These are phyloP conservation scores for Bradypodion pumilum DNA, from an alignment of 2,797 vertebrate genomes.

Conservation along the genomic window DNA sequence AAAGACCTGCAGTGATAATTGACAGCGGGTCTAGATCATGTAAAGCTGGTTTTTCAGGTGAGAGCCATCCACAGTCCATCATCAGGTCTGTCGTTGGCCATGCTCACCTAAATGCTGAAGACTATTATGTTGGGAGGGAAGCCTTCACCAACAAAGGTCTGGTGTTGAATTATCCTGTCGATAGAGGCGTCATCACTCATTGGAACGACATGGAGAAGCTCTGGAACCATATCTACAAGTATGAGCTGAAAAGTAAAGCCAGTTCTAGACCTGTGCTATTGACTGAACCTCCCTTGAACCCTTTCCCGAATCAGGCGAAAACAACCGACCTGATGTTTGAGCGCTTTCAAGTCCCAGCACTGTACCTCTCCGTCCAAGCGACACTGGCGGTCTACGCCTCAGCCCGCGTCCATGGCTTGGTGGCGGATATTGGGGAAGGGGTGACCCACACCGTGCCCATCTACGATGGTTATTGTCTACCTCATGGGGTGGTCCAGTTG, in stretches of 20 bases:
- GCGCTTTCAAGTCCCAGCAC: conserved; percentile 57
- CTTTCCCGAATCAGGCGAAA: conserved; percentile 56
- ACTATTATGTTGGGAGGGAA: conserved; percentile 47
- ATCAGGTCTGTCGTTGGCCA: conserved; percentile 55
- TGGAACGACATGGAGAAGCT: conserved; percentile 66
- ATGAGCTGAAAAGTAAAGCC: conserved; percentile 62
- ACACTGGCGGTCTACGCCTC: conserved; percentile 68
- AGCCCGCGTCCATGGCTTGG: conserved; percentile 59
- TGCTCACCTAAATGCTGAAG: conserved; percentile 3
- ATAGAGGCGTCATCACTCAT: conserved; percentile 51
- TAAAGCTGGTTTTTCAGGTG: conserved; percentile 68
- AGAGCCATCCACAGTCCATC: conserved; percentile 51
- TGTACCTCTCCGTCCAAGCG: conserved; percentile 69
- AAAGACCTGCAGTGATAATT: conserved; percentile 58
- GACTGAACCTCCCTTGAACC: conserved; percentile 65
- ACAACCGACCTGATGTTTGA: conserved; percentile 68
- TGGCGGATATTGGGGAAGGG: conserved; percentile 64
- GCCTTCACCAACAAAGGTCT: conserved; percentile 33
- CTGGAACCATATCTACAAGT: conserved; percentile 62
- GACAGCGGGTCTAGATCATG: conserved; percentile 70
- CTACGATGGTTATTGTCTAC: conserved; percentile 70
- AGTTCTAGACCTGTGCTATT: conserved; percentile 52
- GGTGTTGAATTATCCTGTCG: conserved; percentile 41
- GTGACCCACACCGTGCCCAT: conserved; percentile 66
- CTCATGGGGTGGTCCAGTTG: conserved; percentile 64